phyloP scores from a whole-genome alignment of 1,140 invertebrate species.

The Leptinotarsa lineolata region DNA sequence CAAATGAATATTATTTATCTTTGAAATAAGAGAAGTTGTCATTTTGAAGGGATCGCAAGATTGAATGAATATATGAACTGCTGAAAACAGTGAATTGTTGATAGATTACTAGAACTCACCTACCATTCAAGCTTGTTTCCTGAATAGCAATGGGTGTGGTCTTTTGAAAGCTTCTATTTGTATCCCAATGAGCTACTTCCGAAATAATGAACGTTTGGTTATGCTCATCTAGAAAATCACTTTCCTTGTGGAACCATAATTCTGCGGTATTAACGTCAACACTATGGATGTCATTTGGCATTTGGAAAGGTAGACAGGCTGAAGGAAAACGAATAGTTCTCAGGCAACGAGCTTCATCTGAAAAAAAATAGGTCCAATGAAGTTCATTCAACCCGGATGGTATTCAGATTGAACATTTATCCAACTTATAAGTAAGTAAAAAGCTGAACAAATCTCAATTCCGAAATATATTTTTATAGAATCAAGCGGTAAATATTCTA shows the following conservation, averaged over 20 bases:
- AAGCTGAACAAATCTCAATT: too few relatives aligned
- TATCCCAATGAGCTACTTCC: conserved; percentile 77
- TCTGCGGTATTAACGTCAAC: conserved; percentile 74
- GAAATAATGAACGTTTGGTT: conserved; percentile 79
- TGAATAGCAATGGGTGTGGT: conserved; percentile 74
- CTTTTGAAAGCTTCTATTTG: conserved; percentile 70
- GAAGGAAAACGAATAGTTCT: conserved; percentile 62
- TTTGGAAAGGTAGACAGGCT: conserved; percentile 71
- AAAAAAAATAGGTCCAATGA: conserved; percentile 24
- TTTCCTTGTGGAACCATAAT: conserved; percentile 78
- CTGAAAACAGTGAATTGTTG: too few relatives aligned
- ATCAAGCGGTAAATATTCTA: too few relatives aligned
- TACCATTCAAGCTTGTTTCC: conserved; percentile 69
- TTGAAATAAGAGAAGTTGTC: too few relatives aligned
- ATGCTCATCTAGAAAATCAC: conserved; percentile 60
- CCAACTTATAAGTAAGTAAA: too few relatives aligned
- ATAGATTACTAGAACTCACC: conserved; percentile 18
- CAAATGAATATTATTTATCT: too few relatives aligned
- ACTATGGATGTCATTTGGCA: conserved; percentile 70
- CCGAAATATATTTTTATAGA: too few relatives aligned
- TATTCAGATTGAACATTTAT: too few relatives aligned
- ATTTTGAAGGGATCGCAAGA: too few relatives aligned
- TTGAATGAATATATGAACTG: too few relatives aligned
- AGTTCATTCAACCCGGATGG: too few relatives aligned
- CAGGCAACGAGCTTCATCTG: conserved; percentile 52